These are phyloP conservation scores for Cremastobaeus sp. DNA, from an alignment of 2,888 invertebrate genomes.

Conservation along the genomic window DNA sequence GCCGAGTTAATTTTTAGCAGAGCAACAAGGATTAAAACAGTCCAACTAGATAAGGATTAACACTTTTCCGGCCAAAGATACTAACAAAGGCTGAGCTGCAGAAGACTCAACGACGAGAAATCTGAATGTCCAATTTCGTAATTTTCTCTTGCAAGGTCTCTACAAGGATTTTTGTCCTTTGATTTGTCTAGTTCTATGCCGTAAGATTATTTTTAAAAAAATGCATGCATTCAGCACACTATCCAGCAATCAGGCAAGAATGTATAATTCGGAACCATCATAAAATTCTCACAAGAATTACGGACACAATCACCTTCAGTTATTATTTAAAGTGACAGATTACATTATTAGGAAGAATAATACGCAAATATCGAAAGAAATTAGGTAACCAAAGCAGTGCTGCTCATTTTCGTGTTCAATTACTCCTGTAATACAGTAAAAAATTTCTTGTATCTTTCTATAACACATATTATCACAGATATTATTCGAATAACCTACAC, in stretches of 20 bases:
- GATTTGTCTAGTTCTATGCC: conserved; percentile 50
- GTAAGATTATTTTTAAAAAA: conserved; percentile 48
- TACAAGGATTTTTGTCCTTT: conserved; percentile 58
- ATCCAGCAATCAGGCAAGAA: conserved; percentile 59
- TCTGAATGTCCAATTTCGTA: conserved; percentile 42
- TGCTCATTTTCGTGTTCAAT: conserved; percentile 23
- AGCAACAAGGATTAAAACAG: no score
- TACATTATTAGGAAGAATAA: conserved; percentile 51
- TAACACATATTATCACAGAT: conserved; percentile 58
- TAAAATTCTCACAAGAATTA: conserved; percentile 56
- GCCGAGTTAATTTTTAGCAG: no score
- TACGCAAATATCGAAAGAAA: conserved; percentile 32
- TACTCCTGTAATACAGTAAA: conserved; percentile 29
- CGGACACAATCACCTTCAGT: conserved; percentile 38
- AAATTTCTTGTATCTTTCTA: conserved; percentile 32
- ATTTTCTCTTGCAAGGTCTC: conserved; percentile 44
- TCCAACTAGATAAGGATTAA: no score
- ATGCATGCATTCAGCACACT: conserved; percentile 54
- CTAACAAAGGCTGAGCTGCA: no score
- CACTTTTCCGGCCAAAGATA: no score
- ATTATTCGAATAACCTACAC: conserved; percentile 48
- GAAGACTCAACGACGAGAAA: no score
- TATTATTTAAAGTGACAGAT: conserved; percentile 42
- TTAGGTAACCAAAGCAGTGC: conserved; percentile 51
- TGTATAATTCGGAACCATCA: conserved; percentile 58